phyloP scores from a whole-genome alignment of 37 sponge, comb jelly and placozoan species.

The Chondrilla cf. caribensis region DNA sequence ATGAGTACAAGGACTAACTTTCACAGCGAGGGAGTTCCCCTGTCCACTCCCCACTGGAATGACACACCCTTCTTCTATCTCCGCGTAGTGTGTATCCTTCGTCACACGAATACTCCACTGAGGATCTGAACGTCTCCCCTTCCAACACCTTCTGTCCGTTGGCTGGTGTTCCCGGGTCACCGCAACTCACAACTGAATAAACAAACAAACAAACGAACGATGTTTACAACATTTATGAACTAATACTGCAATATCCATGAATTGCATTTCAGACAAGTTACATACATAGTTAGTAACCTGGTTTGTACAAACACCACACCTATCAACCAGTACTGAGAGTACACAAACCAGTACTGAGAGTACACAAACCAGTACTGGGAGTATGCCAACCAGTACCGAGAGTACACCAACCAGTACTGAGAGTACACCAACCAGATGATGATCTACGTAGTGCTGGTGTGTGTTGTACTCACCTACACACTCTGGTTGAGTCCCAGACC shows the following conservation, averaged over 20 bases:
- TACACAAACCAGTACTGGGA: no score
- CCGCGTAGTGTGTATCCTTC: slow-evolving; percentile 12
- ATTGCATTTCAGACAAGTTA: background rate
- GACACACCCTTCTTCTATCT: background rate
- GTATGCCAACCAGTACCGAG: no score
- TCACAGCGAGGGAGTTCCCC: slow-evolving; percentile 7
- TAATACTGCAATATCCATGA: background rate
- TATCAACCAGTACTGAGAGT: no score
- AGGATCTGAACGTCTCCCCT: background rate
- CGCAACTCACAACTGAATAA: slow-evolving; percentile 39
- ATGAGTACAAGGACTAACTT: background rate
- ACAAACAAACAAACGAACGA: no score
- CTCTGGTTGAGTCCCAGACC: slow-evolving; percentile 40
- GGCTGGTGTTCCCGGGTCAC: slow-evolving; percentile 49
- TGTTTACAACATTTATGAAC: no score
- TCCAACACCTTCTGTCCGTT: slow-evolving; percentile 37
- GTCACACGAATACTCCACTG: slow-evolving; percentile 9
- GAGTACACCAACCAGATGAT: no score
- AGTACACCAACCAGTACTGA: no score
- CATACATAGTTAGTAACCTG: background rate
- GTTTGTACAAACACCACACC: no score
- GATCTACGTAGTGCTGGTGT: no score
- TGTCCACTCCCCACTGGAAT: slow-evolving; percentile 14
- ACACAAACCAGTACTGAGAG: no score
- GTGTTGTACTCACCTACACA: slow-evolving; percentile 47